These are phyloP conservation scores for Petrolisthes manimaculis DNA, from an alignment of 2,888 invertebrate genomes.

Conservation along the genomic window DNA sequence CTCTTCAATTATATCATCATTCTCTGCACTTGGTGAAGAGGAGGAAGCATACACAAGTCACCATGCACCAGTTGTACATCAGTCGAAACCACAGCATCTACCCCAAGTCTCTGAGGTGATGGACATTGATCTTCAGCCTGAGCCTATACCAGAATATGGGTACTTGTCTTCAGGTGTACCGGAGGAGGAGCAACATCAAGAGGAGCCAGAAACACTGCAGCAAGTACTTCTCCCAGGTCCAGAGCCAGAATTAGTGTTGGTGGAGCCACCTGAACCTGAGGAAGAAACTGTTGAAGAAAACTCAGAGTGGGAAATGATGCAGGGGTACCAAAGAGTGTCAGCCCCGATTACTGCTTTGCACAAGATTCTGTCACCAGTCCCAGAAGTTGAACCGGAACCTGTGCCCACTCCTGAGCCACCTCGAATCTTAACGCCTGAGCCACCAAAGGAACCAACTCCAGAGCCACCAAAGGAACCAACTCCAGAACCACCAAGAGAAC, in stretches of 20 bases:
- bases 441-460: slow-evolving; percentile 21
- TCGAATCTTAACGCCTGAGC: slow-evolving; percentile 2
- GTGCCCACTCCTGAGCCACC: slow-evolving; percentile 32
- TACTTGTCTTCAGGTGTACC: slow-evolving; percentile 23
- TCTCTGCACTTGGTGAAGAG: slow-evolving; percentile 45
- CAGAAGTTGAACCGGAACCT: slow-evolving; percentile 30
- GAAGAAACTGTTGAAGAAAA: slow-evolving; percentile 10
- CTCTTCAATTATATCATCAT: slow-evolving; percentile 56
- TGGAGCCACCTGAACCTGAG: slow-evolving; percentile 24
- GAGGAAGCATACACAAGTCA: slow-evolving; percentile 17
- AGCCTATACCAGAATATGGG: slow-evolving; percentile 61
- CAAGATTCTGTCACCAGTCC: slow-evolving; percentile 46
- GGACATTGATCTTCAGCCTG: slow-evolving; percentile 63
- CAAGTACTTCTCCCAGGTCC: slow-evolving; percentile 36
- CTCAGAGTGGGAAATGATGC: slow-evolving; percentile 10
- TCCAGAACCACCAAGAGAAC: slow-evolving; percentile 5
- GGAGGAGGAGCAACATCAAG: slow-evolving; percentile 18
- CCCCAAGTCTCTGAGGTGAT: slow-evolving; percentile 12
- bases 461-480: slow-evolving; percentile 21
- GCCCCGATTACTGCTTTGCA: background rate
- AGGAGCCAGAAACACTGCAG: slow-evolving; percentile 14
- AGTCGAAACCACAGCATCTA: slow-evolving; percentile 18
- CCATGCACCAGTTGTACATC: slow-evolving; percentile 22
- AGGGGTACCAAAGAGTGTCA: slow-evolving; percentile 30
- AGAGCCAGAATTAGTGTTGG: slow-evolving; percentile 27